phyloP scores from a whole-genome alignment of 2,797 vertebrate genomes.

The Lemur catta region DNA sequence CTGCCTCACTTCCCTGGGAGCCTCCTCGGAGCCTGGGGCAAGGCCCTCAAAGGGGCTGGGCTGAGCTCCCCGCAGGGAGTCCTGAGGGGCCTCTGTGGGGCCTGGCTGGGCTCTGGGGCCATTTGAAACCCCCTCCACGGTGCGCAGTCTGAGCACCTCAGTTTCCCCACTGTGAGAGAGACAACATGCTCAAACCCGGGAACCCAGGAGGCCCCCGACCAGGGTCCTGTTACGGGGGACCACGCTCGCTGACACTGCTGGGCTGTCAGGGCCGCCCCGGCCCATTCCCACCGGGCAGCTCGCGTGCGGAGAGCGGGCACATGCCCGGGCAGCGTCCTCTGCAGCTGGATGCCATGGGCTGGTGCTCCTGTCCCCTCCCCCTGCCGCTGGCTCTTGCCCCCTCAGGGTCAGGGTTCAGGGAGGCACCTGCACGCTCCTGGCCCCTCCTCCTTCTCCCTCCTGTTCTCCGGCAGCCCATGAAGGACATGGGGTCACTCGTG shows the following conservation, averaged over 20 bases:
- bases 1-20: neutral
- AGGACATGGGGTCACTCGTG: neutral
- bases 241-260: rapidly evolving
- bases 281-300: neutral
- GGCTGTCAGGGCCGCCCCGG: neutral
- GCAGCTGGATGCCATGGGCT: neutral
- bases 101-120: neutral
- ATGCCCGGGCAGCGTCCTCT: slow-evolving; percentile 69
- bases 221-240: rapidly evolving
- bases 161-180: neutral
- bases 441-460: neutral
- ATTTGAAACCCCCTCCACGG: neutral
- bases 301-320: neutral
- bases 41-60: neutral
- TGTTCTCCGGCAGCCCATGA: rapidly evolving
- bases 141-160: neutral
- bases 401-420: neutral
- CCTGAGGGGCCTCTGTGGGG: neutral
- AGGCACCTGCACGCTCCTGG: neutral
- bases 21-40: neutral
- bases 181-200: neutral
- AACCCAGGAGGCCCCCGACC: rapidly evolving
- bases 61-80: neutral
- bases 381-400: rapidly evolving
- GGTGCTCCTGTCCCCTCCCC: neutral